A percentile compares a stretch with the other conserved stretches of the same genome.
phyloP scores from a whole-genome alignment of 2,888 invertebrate species.

The Tethea ocularis region DNA sequence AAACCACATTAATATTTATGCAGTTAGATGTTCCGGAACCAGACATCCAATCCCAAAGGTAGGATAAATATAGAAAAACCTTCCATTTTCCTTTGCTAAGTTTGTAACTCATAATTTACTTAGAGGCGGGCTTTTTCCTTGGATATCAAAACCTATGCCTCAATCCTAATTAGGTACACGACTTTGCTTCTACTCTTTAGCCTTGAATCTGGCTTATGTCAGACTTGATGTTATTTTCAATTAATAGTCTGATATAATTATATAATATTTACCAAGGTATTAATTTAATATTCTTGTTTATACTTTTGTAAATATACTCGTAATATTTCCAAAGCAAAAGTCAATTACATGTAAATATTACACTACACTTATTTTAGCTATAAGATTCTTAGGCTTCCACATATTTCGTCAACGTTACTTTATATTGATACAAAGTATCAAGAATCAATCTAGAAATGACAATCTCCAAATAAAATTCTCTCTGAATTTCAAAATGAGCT shows the following conservation, averaged over 20 bases:
- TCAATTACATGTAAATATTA: too few relatives aligned
- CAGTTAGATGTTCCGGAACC: conserved; percentile 30
- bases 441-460: too few relatives aligned
- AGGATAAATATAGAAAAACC: conserved; percentile 38
- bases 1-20: conserved; percentile 49
- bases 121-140: conserved; percentile 16
- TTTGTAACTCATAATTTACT: conserved; percentile 36
- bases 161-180: conserved; percentile 33
- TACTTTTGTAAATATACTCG: too few relatives aligned
- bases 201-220: not conserved
- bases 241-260: not conserved
- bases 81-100: conserved; percentile 20
- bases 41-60: conserved; percentile 34
- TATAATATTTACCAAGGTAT: too few relatives aligned
- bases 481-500: too few relatives aligned
- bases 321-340: too few relatives aligned
- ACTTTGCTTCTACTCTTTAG: conserved; percentile 18
- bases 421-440: too few relatives aligned
- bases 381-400: too few relatives aligned
- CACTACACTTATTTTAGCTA: too few relatives aligned
- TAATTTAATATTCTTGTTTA: too few relatives aligned
- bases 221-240: not conserved
- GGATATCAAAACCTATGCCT: conserved; percentile 27
- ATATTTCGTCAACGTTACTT: too few relatives aligned
- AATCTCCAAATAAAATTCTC: too few relatives aligned